Evolutionary conservation across 1,140 invertebrate genomes (phyloP).

Genomic region (Trissolcus basalis): DNA sequence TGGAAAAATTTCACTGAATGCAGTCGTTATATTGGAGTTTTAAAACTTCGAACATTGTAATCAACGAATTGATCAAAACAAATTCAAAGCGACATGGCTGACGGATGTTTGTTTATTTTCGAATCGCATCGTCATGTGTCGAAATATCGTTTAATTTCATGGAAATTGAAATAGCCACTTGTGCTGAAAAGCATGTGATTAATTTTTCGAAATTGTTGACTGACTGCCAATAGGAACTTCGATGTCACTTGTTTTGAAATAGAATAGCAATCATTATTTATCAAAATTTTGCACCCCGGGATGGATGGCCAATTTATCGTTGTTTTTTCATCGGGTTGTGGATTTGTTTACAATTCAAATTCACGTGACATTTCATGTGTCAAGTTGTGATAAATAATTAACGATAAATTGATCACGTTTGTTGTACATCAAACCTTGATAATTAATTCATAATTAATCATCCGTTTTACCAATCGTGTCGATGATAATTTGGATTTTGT

Average conservation of each 20-base stretch:
- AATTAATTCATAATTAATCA: too few relatives aligned
- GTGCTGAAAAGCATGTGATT: conserved; percentile 15
- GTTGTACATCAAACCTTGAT: too few relatives aligned
- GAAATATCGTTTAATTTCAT: conserved; percentile 40
- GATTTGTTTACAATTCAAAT: too few relatives aligned
- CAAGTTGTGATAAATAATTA: too few relatives aligned
- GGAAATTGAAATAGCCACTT: conserved; percentile 28
- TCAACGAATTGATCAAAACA: background rate
- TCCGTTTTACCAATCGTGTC: too few relatives aligned
- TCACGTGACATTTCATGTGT: too few relatives aligned
- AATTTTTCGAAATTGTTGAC: conserved; percentile 38
- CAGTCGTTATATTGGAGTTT: too few relatives aligned
- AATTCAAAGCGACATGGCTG: background rate
- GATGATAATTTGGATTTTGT: too few relatives aligned
- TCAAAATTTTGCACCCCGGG: background rate
- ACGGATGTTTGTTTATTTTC: conserved; percentile 11
- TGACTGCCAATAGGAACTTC: conserved; percentile 33
- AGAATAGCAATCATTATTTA: conserved; percentile 6
- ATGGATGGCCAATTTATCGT: too few relatives aligned
- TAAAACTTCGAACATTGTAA: background rate
- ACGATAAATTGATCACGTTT: too few relatives aligned
- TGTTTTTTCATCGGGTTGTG: too few relatives aligned
- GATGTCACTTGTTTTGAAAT: conserved; percentile 31
- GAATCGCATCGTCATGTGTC: conserved; percentile 29
- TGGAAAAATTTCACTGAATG: background rate